phyloP scores from a whole-genome alignment of 2,113 vertebrate genomes.

The Vulpes vulpes region DNA sequence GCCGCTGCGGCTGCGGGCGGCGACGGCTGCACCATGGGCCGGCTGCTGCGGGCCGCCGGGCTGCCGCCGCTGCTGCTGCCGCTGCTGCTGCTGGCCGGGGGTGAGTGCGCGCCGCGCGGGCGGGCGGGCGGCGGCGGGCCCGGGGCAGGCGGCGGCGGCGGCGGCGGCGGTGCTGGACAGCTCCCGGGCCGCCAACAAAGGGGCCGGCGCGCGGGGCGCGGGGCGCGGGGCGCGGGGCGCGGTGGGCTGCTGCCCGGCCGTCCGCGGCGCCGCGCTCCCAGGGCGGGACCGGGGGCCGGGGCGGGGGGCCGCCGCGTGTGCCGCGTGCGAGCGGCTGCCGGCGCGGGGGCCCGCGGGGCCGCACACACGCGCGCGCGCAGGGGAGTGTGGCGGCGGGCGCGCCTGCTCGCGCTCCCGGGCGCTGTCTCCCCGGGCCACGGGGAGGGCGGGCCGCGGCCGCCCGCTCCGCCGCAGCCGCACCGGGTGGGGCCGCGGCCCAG shows the following conservation, averaged over 20 bases:
- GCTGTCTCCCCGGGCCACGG: not conserved
- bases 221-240: not conserved
- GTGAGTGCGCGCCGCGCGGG: slow-evolving; percentile 69
- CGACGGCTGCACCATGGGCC: slow-evolving; percentile 77
- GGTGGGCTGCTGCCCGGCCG: not conserved
- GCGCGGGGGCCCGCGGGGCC: not conserved
- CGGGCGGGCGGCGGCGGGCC: not conserved
- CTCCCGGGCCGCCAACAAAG: slow-evolving; percentile 70
- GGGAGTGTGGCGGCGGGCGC: not conserved
- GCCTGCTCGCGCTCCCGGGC: not conserved
- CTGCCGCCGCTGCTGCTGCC: not conserved
- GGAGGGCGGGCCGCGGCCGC: not conserved
- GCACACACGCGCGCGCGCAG: not conserved
- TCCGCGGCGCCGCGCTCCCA: not conserved
- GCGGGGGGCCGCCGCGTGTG: not conserved
- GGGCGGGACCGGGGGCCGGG: not conserved
- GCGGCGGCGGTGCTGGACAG: slow-evolving; percentile 63
- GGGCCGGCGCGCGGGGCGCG: not conserved
- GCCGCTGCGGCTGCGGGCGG: slow-evolving; percentile 71
- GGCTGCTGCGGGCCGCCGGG: slow-evolving; percentile 26
- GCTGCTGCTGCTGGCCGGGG: slow-evolving; percentile 71
- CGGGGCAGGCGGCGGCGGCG: not conserved
- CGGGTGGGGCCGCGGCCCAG: not conserved
- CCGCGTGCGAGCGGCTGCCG: not conserved
- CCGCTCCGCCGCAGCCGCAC: not conserved